Evolutionary conservation across 2,113 vertebrate genomes (phyloP), one percentile per base, ranked within the genome.

Genomic region (Mola mola): DNA sequence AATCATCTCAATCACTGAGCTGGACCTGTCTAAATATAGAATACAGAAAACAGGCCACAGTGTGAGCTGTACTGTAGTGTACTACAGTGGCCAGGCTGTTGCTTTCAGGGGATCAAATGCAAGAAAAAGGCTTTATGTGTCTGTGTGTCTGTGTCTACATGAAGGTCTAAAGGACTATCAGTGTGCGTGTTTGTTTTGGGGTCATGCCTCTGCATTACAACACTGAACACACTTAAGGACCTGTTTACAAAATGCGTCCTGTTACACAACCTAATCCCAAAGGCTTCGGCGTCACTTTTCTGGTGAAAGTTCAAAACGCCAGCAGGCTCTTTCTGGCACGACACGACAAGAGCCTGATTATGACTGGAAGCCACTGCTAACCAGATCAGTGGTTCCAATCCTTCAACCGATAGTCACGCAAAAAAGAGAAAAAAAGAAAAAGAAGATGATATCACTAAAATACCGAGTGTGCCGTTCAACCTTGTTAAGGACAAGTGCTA

Each of bases 1-100:
- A 83, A 87, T 90, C 75, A 82, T 85, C 81, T 83, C 77, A 80
- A 81, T 89, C 86, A 89, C 50, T 75, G 62, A 61, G 75, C 66
- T 37, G 49, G 62, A 75, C 74, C 59, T 38, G 60, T 44, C 81
- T 87, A 88, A 82, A 84, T 80, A 88, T 83, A 84, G 85, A 68
- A 64, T 53, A 64, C 26, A 82, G 59, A 66, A 78, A 79, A 77
- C 79, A 81, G 57, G 20, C 63, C 5, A 56, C 56, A 44, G 71
- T 57, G 74, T 66, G 68, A 72, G 59, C 66, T 55, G 62, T 58
- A 44, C 49, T 50, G n/a, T n/a, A 72, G 53, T 52, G 33, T 62
- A 71, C 53, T 60, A 65, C 75, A 72, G 66, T 51, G 59, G 65
- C 57, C 60, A 73, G 72, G 63, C 79, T 72, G 53, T 43, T 66